A percentile compares a stretch with the other conserved stretches of the same genome.
Evolutionary conservation across 2,888 invertebrate species (phyloP).

Genomic region (Polydrusus pterygomalis): DNA sequence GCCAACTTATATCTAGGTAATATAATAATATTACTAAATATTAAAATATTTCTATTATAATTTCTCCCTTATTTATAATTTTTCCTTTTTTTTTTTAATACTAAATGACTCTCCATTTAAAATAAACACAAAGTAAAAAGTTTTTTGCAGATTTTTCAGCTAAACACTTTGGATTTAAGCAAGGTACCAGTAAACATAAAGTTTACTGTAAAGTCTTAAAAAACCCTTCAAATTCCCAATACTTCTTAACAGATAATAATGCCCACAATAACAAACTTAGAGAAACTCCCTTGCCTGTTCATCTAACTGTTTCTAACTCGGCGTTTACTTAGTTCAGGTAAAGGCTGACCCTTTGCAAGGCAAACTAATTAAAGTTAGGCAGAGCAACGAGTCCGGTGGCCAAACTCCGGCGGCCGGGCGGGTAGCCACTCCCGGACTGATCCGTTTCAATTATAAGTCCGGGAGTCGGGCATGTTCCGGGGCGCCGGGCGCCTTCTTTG

Average conservation of each 20-base stretch:
- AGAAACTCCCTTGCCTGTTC: conserved; percentile 30
- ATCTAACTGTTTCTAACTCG: conserved; percentile 50
- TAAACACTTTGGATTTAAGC: too few relatives aligned
- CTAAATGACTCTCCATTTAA: too few relatives aligned
- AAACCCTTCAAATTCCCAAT: conserved; percentile 14
- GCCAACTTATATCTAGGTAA: too few relatives aligned
- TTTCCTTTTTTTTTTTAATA: too few relatives aligned
- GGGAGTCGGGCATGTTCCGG: conserved; percentile 11
- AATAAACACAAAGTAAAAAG: too few relatives aligned
- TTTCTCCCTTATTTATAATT: too few relatives aligned
- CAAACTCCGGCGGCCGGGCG: conserved; percentile 40
- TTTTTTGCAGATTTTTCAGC: too few relatives aligned
- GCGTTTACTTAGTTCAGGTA: conserved; percentile 53
- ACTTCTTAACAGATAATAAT: conserved; percentile 41
- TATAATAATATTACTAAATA: too few relatives aligned
- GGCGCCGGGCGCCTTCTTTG: conserved; percentile 29
- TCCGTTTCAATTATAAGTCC: conserved; percentile 49
- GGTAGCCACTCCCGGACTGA: conserved; percentile 45
- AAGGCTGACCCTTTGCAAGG: conserved; percentile 53
- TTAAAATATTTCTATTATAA: too few relatives aligned
- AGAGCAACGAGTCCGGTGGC: conserved; percentile 36
- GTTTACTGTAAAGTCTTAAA: too few relatives aligned
- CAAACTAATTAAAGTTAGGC: conserved; percentile 56
- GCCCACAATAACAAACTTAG: conserved; percentile 44
- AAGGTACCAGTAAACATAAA: too few relatives aligned